These are phyloP conservation scores for Naja naja DNA, from an alignment of 2,113 vertebrate genomes.

Conservation along the genomic window DNA sequence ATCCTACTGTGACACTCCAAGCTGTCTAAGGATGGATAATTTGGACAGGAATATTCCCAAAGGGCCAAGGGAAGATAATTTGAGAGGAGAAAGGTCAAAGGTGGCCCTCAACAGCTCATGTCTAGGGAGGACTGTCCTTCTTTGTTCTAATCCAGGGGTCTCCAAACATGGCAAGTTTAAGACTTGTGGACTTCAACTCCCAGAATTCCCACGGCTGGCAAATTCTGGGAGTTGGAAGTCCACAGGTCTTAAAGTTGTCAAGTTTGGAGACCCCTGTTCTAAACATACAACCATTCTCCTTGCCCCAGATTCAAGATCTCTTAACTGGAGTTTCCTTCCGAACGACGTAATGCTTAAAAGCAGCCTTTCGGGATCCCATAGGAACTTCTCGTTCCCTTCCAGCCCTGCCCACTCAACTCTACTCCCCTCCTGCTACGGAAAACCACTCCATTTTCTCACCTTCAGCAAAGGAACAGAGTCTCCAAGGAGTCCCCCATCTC, in stretches of 20 bases:
- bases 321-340: background rate
- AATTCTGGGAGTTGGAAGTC: background rate
- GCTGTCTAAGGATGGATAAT: background rate
- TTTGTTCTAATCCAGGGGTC: background rate
- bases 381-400: accelerated
- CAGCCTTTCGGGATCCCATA: background rate
- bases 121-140: background rate
- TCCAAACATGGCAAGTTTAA: background rate
- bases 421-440: background rate
- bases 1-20: background rate
- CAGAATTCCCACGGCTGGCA: background rate
- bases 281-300: background rate
- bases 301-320: background rate
- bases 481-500: no score
- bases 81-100: background rate
- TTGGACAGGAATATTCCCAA: background rate
- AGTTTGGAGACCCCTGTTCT: background rate
- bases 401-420: background rate
- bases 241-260: background rate
- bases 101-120: background rate
- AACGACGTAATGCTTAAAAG: background rate
- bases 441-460: background rate
- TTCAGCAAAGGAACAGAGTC: background rate
- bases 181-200: background rate
- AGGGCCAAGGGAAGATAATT: background rate